Evolutionary conservation across 2,888 invertebrate genomes (phyloP), one percentile per base, ranked within the genome.

Genomic region (Lasioglossum malachurum): DNA sequence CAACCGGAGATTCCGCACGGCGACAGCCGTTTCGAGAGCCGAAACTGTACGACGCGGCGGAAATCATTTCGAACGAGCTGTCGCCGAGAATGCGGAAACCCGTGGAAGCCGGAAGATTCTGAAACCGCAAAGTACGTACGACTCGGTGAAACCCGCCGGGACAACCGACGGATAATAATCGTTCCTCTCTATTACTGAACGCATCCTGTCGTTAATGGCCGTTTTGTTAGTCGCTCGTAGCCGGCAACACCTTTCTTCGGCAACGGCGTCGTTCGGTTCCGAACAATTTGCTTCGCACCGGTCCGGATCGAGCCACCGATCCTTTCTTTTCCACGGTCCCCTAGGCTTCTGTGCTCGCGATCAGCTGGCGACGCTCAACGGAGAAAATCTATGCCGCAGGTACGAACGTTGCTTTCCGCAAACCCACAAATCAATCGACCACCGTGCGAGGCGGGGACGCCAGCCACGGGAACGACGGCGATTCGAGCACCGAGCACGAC

Each of bases 391-490:
- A 3, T 64, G n/a, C 53, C 38, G 41, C 95, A 98, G 98, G 97
- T 75, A 98, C 98, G 46, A 98, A 98, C 95, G 97, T 98, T 19
- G 98, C 98, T 1, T 97, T 97, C 92, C 96, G 98, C 77, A 98
- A 98, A 94, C 98, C 98, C 2, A 97, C 98, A 0, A 98, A 98
- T 95, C 98, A 98, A 95, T 98, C 98, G 79, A 98, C 98, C 0
- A 97, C 98, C 0, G 98, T 98, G 0, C 96, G 98, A 57, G 98
- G 98, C 2, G 98, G 98, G 1, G 97, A 97, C 8, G 97, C 98
- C 0, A 96, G 96, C 78, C 98, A 98, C 94, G 98, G 98, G 23
- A 98, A 98, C 93, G 98, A 98, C 93, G 99, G 98, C 2, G 98
- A 98, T 94, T 96, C 96, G 90, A 97, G 97, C 86, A 97, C 98